Conservation (phyloP, 64 coral and sea anemone species). For the Dendrophyllia cribrosa region DNA sequence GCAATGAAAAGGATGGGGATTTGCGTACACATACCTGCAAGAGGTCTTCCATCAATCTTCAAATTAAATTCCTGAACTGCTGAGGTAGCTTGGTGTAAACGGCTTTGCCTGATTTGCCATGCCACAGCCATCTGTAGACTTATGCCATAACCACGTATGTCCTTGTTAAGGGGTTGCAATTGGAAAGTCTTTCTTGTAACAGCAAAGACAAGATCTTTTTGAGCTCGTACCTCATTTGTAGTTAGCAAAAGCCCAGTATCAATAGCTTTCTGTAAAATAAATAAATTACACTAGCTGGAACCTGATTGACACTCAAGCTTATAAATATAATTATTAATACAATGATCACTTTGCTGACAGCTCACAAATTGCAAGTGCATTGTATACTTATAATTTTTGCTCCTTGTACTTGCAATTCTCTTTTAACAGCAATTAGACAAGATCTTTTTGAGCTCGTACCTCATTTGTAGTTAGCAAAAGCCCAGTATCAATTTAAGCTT, state of each 20-base stretch:
- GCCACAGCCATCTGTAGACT: constrained; percentile 28
- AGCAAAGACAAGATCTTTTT: constrained; percentile 50
- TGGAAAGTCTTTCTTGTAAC: constrained; percentile 51
- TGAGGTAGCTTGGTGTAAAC: constrained; percentile 51
- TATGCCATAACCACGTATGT: constrained; percentile 60
- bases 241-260: constrained; percentile 59
- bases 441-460: constrained; percentile 59
- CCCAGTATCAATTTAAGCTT: constrained; percentile 52
- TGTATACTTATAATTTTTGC: too few species aligned
- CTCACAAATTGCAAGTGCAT: neutral
- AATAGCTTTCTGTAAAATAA: constrained; percentile 51
- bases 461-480: constrained; percentile 60
- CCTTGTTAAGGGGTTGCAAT: constrained; percentile 22
- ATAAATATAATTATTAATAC: too few species aligned
- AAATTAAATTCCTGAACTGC: constrained; percentile 42
- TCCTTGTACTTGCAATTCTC: neutral
- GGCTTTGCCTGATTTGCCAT: constrained; percentile 61
- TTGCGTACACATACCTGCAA: constrained; percentile 27
- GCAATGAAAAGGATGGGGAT: too few species aligned
- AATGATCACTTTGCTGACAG: too few species aligned
- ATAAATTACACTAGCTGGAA: constrained; percentile 6
- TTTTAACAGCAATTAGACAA: constrained; percentile 37
- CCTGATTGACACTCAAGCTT: too few species aligned
- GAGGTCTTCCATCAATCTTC: constrained; percentile 62
- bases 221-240: constrained; percentile 60